Conservation (phyloP, 2,888 invertebrate species). For the Tupiocoris notatus region DNA sequence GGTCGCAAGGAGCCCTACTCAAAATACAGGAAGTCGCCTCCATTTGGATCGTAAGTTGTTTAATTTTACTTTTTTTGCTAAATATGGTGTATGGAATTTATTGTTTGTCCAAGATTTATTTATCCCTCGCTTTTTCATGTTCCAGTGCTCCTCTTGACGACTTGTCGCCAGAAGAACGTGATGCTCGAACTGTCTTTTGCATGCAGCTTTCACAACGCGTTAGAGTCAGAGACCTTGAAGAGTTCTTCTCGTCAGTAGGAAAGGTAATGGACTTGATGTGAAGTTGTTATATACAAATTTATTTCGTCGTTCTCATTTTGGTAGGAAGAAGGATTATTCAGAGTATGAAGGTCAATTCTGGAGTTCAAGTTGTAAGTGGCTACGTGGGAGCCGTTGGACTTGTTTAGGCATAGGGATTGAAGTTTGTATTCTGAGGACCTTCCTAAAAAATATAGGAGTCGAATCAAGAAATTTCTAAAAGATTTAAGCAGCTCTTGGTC, state of each 20-base stretch:
- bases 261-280: slow-evolving; percentile 63
- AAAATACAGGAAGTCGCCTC: slow-evolving; percentile 55
- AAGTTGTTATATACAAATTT: too few species aligned
- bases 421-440: not conserved
- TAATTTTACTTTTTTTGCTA: not conserved
- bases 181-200: slow-evolving; percentile 97
- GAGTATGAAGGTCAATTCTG: too few species aligned
- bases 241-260: slow-evolving; percentile 98
- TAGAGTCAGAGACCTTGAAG: slow-evolving; percentile 90
- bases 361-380: too few species aligned
- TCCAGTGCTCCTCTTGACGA: slow-evolving; percentile 58
- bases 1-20: slow-evolving; percentile 55
- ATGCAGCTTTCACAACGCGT: slow-evolving; percentile 97
- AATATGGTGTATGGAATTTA: too few species aligned
- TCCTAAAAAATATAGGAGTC: too few species aligned
- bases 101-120: too few species aligned
- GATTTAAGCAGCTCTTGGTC: too few species aligned
- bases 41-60: slow-evolving; percentile 54
- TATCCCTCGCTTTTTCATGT: too few species aligned
- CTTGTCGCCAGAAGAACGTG: slow-evolving; percentile 93
- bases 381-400: not conserved
- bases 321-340: too few species aligned
- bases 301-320: too few species aligned
- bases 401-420: not conserved
- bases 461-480: too few species aligned